Evolutionary conservation across 1,140 invertebrate genomes (phyloP).

Genomic region (Vanessa tameamea): DNA sequence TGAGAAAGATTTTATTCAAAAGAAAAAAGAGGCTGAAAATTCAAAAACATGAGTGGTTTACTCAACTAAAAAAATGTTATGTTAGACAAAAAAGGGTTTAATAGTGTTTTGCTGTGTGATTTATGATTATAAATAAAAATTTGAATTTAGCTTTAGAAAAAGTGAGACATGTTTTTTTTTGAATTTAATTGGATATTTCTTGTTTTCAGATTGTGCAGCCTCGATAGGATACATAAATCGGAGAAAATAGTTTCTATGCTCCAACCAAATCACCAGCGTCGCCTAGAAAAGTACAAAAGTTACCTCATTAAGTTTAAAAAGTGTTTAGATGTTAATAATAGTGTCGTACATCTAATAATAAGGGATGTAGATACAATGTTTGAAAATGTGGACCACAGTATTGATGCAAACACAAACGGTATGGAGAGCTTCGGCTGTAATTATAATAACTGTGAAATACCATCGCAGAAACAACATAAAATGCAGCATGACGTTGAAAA

Average conservation of each 20-base stretch:
- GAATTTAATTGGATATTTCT: background rate
- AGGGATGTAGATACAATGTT: conserved; percentile 92
- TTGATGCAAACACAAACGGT: conserved; percentile 52
- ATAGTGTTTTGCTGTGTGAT: too few species aligned
- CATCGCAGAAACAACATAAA: conserved; percentile 68
- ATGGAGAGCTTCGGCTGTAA: conserved; percentile 65
- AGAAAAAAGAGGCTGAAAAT: too few species aligned
- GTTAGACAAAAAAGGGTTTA: too few species aligned
- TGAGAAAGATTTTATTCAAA: too few species aligned
- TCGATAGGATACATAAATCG: conserved; percentile 85
- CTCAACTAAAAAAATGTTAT: too few species aligned
- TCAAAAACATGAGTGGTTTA: too few species aligned
- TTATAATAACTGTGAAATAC: conserved; percentile 69
- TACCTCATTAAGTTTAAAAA: conserved; percentile 88
- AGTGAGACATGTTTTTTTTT: too few species aligned
- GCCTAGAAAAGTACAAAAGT: conserved; percentile 87
- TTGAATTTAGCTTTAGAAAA: too few species aligned
- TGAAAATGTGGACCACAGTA: conserved; percentile 77
- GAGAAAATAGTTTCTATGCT: conserved; percentile 88
- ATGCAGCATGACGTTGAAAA: conserved; percentile 77
- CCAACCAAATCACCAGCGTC: conserved; percentile 87
- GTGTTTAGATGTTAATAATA: conserved; percentile 92
- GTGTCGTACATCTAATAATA: conserved; percentile 91
- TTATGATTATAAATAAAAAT: too few species aligned
- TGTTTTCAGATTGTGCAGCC: conserved; percentile 78